Conservation (phyloP, 2,797 vertebrate genomes). For the Alcedo atthis region DNA sequence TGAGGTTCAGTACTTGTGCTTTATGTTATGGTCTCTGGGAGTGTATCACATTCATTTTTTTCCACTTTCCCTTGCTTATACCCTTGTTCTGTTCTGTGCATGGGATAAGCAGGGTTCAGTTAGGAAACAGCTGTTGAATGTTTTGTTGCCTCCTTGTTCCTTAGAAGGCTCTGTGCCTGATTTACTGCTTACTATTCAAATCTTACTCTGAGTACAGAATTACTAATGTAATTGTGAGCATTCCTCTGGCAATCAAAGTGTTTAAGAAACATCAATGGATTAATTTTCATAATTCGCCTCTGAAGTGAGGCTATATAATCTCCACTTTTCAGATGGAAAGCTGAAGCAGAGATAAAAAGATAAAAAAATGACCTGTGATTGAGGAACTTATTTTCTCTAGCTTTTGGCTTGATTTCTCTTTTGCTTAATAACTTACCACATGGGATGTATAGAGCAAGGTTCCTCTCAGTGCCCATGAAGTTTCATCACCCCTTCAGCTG, state of each 20-base stretch:
- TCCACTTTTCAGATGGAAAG: slow-evolving; percentile 19
- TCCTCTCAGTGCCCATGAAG: background rate
- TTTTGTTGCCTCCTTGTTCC: slow-evolving; percentile 26
- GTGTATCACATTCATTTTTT: background rate
- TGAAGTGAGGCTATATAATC: background rate
- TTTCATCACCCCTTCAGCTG: background rate
- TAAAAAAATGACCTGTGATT: slow-evolving; percentile 27
- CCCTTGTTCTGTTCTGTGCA: background rate
- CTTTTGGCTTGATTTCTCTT: background rate
- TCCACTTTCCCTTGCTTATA: background rate
- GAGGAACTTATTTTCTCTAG: background rate
- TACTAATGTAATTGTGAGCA: slow-evolving; percentile 42
- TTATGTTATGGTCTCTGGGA: background rate
- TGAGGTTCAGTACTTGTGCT: background rate
- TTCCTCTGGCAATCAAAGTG: slow-evolving; percentile 42
- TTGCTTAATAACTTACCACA: background rate
- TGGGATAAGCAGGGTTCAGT: background rate
- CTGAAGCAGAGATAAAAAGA: slow-evolving; percentile 42
- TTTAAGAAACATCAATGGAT: slow-evolving; percentile 48
- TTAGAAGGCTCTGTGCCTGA: background rate
- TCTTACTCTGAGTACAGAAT: slow-evolving; percentile 24
- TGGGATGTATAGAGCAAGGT: background rate
- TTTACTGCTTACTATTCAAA: slow-evolving; percentile 43
- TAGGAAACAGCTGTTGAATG: slow-evolving; percentile 7
- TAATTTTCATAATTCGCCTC: slow-evolving; percentile 44